Conservation (phyloP, 1,140 invertebrate genomes). For the Zaprionus ornatus region DNA sequence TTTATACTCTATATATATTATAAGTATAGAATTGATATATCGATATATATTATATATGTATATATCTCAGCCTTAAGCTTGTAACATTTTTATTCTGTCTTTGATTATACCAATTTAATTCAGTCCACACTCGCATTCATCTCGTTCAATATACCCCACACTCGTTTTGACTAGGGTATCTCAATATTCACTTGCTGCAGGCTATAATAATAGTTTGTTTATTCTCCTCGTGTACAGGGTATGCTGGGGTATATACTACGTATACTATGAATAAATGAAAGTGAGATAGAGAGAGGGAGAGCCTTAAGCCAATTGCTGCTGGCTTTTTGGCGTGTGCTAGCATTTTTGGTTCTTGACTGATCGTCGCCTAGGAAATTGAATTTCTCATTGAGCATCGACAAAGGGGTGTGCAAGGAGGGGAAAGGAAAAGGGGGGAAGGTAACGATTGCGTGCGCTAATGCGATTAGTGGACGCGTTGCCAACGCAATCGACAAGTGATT, state of each 20-base stretch:
- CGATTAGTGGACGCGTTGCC: slow-evolving; percentile 51
- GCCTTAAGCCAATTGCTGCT: neutral
- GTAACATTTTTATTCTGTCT: no score
- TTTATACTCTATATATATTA: no score
- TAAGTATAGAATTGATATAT: no score
- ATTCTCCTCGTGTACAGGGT: neutral
- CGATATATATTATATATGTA: no score
- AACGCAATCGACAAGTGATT: slow-evolving; percentile 32
- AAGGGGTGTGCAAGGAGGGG: neutral
- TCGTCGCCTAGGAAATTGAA: slow-evolving; percentile 18
- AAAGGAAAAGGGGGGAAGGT: neutral
- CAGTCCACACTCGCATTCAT: neutral
- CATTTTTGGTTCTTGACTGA: slow-evolving; percentile 5
- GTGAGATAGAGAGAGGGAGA: no score
- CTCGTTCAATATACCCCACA: neutral
- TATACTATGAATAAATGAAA: neutral
- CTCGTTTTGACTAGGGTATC: neutral
- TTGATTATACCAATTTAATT: no score
- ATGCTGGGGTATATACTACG: neutral
- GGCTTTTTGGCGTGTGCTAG: neutral
- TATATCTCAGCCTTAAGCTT: no score
- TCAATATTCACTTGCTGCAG: neutral
- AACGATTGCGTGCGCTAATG: slow-evolving; percentile 22
- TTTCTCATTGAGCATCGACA: neutral
- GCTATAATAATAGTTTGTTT: slow-evolving; percentile 2